Conservation (phyloP, 1,140 invertebrate genomes). For the Batillaria attramentaria region DNA sequence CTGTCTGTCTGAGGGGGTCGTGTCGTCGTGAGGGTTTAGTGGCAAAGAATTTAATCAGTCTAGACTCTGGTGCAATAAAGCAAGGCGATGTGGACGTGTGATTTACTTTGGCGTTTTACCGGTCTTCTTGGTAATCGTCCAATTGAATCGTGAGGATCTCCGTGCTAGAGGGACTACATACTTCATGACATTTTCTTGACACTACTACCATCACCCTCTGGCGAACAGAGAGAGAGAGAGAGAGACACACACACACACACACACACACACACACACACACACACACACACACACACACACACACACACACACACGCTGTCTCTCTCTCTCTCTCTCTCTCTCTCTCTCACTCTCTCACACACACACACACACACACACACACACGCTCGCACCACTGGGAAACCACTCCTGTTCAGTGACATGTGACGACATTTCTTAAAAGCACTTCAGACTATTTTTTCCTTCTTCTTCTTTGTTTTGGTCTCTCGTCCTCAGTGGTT, state of each 20-base stretch:
- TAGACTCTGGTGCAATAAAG: too few species aligned
- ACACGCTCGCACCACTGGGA: neutral
- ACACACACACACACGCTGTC: conserved; percentile 6
- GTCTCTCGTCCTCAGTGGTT: too few species aligned
- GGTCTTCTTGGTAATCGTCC: too few species aligned
- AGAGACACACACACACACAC: neutral
- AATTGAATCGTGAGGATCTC: too few species aligned
- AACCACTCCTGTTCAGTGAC: neutral
- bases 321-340: conserved; percentile 1
- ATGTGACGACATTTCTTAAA: neutral
- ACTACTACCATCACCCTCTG: neutral
- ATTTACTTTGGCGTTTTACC: too few species aligned
- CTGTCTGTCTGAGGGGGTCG: too few species aligned
- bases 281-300: conserved; percentile 10
- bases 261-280: neutral
- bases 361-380: conserved; percentile 2
- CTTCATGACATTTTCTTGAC: too few species aligned
- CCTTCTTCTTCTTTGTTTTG: too few species aligned
- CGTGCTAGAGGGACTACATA: too few species aligned
- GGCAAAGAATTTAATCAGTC: too few species aligned
- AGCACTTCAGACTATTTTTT: neutral
- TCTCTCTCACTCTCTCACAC: neutral
- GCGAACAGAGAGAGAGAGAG: neutral
- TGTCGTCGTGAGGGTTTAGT: too few species aligned
- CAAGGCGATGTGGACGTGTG: too few species aligned